These are phyloP conservation scores for Pseudotriccus pelzelni DNA, from an alignment of 2,797 vertebrate genomes.

Conservation along the genomic window DNA sequence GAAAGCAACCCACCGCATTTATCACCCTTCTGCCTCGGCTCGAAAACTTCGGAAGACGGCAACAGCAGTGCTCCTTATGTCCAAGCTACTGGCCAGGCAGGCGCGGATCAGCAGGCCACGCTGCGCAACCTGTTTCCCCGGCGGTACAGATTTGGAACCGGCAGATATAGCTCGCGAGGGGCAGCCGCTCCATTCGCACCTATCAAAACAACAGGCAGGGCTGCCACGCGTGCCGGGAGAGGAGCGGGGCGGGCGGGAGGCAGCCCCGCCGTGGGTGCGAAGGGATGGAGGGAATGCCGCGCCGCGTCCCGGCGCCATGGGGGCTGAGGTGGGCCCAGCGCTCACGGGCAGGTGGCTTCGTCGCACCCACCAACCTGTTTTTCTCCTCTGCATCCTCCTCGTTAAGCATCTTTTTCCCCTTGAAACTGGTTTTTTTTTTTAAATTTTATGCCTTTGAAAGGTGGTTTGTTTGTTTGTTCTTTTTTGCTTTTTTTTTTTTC, in stretches of 20 bases:
- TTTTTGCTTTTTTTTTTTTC: rapidly evolving
- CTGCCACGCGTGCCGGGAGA: conserved; percentile 4
- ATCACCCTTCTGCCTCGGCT: conserved; percentile 46
- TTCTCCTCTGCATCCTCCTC: background rate
- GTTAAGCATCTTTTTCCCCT: rapidly evolving
- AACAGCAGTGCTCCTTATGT: conserved; percentile 58
- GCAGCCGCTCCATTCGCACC: conserved; percentile 39
- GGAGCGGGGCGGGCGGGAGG: background rate
- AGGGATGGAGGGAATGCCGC: background rate
- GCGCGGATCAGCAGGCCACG: conserved; percentile 42
- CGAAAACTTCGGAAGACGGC: background rate
- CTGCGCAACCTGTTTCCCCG: conserved; percentile 43
- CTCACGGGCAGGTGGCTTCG: background rate
- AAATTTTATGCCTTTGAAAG: background rate
- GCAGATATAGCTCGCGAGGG: conserved; percentile 31
- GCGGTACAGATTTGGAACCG: conserved; percentile 49
- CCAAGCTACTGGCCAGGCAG: conserved; percentile 56
- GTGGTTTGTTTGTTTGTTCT: background rate
- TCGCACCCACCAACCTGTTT: background rate
- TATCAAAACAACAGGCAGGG: conserved; percentile 56
- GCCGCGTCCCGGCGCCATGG: rapidly evolving
- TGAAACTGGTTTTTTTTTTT: background rate
- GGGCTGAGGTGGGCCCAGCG: background rate
- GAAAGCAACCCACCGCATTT: conserved; percentile 45
- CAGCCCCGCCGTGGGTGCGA: background rate